phyloP scores from a whole-genome alignment of 2,888 invertebrate species.

The Liodrosophila aerea region DNA sequence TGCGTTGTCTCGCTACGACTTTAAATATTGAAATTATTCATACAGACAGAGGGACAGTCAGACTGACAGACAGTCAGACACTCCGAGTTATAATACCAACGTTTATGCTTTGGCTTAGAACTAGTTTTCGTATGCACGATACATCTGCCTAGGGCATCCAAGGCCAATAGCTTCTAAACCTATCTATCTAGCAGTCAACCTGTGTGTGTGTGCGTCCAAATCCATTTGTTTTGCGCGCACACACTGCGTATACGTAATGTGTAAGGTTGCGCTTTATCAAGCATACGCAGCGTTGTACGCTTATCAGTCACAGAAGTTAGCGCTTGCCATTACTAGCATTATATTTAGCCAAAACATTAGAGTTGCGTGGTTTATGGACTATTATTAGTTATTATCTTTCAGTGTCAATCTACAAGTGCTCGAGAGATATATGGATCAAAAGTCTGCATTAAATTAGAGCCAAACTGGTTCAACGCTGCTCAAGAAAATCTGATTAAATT shows the following conservation, averaged over 20 bases:
- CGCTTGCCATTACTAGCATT: background rate
- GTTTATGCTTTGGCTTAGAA: slow-evolving; percentile 47
- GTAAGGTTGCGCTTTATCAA: slow-evolving; percentile 61
- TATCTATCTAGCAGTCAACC: background rate
- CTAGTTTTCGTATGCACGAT: slow-evolving; percentile 54
- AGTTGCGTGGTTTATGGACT: no score
- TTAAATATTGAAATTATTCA: slow-evolving; percentile 12
- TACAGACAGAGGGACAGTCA: slow-evolving; percentile 6
- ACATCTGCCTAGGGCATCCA: slow-evolving; percentile 40
- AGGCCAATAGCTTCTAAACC: slow-evolving; percentile 43
- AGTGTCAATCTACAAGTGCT: no score
- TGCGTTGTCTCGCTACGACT: no score
- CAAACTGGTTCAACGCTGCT: no score
- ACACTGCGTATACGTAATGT: slow-evolving; percentile 49
- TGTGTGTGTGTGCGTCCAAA: slow-evolving; percentile 3
- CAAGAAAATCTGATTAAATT: no score
- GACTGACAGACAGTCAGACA: slow-evolving; percentile 5
- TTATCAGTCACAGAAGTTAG: slow-evolving; percentile 41
- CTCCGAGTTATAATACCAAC: slow-evolving; percentile 11
- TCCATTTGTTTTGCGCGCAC: slow-evolving; percentile 25
- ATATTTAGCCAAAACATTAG: background rate
- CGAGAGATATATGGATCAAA: no score
- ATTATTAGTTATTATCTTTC: no score
- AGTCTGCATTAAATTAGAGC: no score
- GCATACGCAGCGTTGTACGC: slow-evolving; percentile 51